Evolutionary conservation across 1,140 invertebrate species (phyloP).

Genomic region (Drosophila quadrilineata): DNA sequence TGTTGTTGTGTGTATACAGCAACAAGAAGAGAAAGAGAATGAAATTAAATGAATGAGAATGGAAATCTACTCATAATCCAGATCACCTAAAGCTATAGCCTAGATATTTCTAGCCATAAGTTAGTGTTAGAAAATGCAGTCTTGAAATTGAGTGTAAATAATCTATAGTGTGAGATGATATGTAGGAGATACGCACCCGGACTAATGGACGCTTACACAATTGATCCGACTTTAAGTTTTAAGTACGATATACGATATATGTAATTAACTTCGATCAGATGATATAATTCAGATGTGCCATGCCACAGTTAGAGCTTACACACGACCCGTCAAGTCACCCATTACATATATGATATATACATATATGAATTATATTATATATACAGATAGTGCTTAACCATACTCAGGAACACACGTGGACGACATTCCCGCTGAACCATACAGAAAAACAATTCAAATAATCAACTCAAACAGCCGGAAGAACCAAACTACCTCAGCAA

Average conservation of each 20-base stretch:
- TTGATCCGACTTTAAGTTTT: constrained; percentile 33
- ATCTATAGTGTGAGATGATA: constrained; percentile 3
- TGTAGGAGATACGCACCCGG: constrained; percentile 17
- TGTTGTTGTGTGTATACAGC: constrained; percentile 69
- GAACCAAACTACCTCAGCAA: constrained; percentile 70
- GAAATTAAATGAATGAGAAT: background rate
- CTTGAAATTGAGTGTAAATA: constrained; percentile 24
- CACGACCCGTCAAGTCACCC: constrained; percentile 6
- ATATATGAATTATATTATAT: background rate
- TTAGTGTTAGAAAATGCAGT: constrained; percentile 4
- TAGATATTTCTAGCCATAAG: background rate
- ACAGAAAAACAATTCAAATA: too few species aligned
- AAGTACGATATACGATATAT: constrained; percentile 27
- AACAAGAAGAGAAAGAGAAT: constrained; percentile 10
- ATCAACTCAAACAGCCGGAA: constrained; percentile 30
- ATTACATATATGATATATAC: background rate
- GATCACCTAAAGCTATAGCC: constrained; percentile 22
- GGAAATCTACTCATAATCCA: constrained; percentile 21
- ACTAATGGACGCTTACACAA: constrained; percentile 1
- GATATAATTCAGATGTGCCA: constrained; percentile 68
- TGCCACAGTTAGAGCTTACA: constrained; percentile 52
- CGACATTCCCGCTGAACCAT: constrained; percentile 15
- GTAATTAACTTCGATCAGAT: constrained; percentile 20
- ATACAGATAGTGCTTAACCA: constrained; percentile 32
- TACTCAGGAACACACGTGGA: constrained; percentile 61